These are phyloP conservation scores for Taphrorychus bicolor DNA, from an alignment of 2,888 invertebrate species.

Conservation along the genomic window DNA sequence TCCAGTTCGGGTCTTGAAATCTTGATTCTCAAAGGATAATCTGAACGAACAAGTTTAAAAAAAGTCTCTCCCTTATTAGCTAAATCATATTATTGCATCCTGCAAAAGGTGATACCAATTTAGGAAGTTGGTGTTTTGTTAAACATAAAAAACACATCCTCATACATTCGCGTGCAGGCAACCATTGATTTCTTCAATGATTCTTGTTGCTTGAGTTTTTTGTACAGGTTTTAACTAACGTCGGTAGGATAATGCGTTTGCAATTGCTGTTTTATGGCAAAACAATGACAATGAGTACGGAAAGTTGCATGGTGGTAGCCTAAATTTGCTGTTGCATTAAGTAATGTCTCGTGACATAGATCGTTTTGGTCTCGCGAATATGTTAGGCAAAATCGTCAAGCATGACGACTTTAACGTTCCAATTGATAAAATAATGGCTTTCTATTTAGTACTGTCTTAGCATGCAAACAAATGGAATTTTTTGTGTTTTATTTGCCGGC, in stretches of 20 bases:
- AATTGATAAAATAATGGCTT: background rate
- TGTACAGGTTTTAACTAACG: background rate
- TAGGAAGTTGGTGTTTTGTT: background rate
- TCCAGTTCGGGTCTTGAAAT: too few species aligned
- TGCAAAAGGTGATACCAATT: background rate
- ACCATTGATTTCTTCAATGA: background rate
- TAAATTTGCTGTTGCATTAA: slow-evolving; percentile 3
- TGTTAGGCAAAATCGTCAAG: slow-evolving; percentile 6
- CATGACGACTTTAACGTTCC: background rate
- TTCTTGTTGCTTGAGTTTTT: background rate
- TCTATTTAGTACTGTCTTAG: background rate
- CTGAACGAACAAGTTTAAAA: too few species aligned
- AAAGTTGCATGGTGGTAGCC: slow-evolving; percentile 17
- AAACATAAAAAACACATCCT: background rate
- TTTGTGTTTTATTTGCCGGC: background rate
- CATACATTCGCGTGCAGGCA: background rate
- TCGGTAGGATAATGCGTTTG: background rate
- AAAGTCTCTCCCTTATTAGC: too few species aligned
- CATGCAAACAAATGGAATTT: background rate
- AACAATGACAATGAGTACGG: slow-evolving; percentile 15
- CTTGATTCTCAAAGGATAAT: too few species aligned
- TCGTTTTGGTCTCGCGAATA: slow-evolving; percentile 13
- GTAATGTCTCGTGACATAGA: slow-evolving; percentile 17
- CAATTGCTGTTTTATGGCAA: slow-evolving; percentile 16
- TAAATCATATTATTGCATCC: too few species aligned